Evolutionary conservation across 2,113 vertebrate genomes (phyloP), one percentile per base, ranked within the genome.

Genomic region (Ammodytes dubius): DNA sequence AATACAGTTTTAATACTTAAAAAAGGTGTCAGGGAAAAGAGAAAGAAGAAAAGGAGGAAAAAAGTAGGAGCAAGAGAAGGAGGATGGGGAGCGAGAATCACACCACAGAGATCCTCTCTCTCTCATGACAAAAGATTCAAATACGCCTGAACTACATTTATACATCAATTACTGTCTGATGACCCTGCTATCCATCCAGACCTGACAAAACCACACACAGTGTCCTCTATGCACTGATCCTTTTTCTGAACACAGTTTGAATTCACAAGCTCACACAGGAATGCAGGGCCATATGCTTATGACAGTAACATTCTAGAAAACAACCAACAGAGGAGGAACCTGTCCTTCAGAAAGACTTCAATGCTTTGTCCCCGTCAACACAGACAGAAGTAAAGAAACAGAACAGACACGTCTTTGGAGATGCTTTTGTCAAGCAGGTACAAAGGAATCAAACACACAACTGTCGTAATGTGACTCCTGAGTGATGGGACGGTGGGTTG

Each of bases 271-370:
- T 19, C 45, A 6, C 49, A 35, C 43, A n/a, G 19, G 42, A 9
- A 43, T 57, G 39, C 6, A 1, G 49, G 59, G 68, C 40, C 40
- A 6, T 12, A 13, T 6, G 15, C 14, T 17, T 11, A n/a, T n/a
- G 54, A 61, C 53, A 67, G 3, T 0, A 4, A 43, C 3, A 6
- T n/a, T 47, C 14, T 4, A 1, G 43, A 58, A 70, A 71, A 82
- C 70, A 71, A 50, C 6, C 65, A 5, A 35, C 12, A 67, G 78
- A 84, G 67, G 50, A 47, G 46, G 6, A 61, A 70, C 64, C 82
- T 40, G 79, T 54, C 65, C 2, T 68, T 74, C 43, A 63, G 57
- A 40, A 52, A 19, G 37, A 56, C 68, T 65, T 82, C 70, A 74
- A 75, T 35, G 67, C 69, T 74, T 13, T n/a, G 47, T 77, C 47